A percentile compares a stretch with the other conserved stretches of the same genome.
Evolutionary conservation across 1,140 invertebrate species (phyloP).

Genomic region (Samia ricini): DNA sequence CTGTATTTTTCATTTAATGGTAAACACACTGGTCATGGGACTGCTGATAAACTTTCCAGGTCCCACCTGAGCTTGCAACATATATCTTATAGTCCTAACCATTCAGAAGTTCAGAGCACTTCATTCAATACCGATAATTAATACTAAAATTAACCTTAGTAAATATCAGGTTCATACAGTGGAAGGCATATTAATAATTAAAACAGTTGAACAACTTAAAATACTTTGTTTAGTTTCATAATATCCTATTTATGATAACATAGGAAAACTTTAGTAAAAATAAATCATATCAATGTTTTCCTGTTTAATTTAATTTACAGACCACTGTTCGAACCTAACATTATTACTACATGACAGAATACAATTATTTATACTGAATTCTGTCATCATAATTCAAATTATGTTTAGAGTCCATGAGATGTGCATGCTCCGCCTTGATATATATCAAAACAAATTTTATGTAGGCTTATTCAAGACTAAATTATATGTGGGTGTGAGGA

Average conservation of each 20-base stretch:
- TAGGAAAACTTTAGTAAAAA: slow-evolving; percentile 30
- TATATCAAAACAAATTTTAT: background rate
- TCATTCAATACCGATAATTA: slow-evolving; percentile 12
- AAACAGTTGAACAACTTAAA: background rate
- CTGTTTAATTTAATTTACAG: slow-evolving; percentile 45
- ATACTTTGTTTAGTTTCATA: background rate
- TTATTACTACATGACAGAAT: slow-evolving; percentile 33
- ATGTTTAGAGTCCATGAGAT: slow-evolving; percentile 20
- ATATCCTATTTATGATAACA: slow-evolving; percentile 17
- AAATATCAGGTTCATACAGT: slow-evolving; percentile 48
- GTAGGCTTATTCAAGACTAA: background rate
- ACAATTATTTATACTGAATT: slow-evolving; percentile 19
- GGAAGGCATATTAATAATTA: slow-evolving; percentile 6
- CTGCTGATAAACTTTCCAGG: slow-evolving; percentile 47
- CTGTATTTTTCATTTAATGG: no score
- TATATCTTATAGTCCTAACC: slow-evolving; percentile 42
- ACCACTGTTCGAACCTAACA: slow-evolving; percentile 50
- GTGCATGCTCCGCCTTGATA: slow-evolving; percentile 13
- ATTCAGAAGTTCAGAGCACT: slow-evolving; percentile 55
- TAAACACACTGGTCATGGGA: slow-evolving; percentile 73
- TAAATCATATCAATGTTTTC: slow-evolving; percentile 27
- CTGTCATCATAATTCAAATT: slow-evolving; percentile 16
- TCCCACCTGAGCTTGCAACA: slow-evolving; percentile 43
- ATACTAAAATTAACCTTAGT: slow-evolving; percentile 24
- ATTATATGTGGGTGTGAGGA: background rate